phyloP scores from a whole-genome alignment of 2,797 vertebrate genomes.

The Sebastes matsubarae region DNA sequence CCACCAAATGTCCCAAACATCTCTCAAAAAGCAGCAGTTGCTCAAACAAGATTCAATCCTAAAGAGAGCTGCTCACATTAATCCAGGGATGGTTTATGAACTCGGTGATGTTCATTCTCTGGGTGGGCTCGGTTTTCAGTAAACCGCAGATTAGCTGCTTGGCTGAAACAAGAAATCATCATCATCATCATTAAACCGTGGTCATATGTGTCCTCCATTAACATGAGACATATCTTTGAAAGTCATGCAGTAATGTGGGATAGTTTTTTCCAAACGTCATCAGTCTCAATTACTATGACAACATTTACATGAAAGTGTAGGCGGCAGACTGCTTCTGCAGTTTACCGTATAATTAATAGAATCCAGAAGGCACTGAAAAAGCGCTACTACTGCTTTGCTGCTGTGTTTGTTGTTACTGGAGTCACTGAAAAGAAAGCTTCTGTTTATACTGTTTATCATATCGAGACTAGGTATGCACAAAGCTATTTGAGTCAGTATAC shows the following conservation, averaged over 20 bases:
- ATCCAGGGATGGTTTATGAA: slow-evolving; percentile 96
- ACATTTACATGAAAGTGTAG: background rate
- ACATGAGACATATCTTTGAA: slow-evolving; percentile 85
- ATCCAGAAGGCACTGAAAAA: background rate
- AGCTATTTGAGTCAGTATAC: too few species aligned
- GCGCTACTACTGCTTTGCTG: background rate
- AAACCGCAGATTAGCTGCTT: slow-evolving; percentile 91
- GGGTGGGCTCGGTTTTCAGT: slow-evolving; percentile 91
- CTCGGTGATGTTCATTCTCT: slow-evolving; percentile 91
- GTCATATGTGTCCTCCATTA: slow-evolving; percentile 80
- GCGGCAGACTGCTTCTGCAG: background rate
- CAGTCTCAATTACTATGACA: background rate
- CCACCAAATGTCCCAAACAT: background rate
- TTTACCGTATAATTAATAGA: background rate
- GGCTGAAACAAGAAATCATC: slow-evolving; percentile 70
- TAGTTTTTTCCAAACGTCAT: background rate
- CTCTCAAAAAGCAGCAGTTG: background rate
- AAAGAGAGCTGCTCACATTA: slow-evolving; percentile 79
- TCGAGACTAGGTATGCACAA: background rate
- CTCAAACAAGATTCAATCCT: background rate
- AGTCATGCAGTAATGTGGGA: slow-evolving; percentile 72
- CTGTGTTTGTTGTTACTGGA: background rate
- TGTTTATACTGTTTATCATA: background rate
- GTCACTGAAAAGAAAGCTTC: background rate
- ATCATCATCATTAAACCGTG: background rate